Evolutionary conservation across 2,797 vertebrate species (phyloP), one percentile per base, ranked within the genome.

Genomic region (Anguilla obscura): DNA sequence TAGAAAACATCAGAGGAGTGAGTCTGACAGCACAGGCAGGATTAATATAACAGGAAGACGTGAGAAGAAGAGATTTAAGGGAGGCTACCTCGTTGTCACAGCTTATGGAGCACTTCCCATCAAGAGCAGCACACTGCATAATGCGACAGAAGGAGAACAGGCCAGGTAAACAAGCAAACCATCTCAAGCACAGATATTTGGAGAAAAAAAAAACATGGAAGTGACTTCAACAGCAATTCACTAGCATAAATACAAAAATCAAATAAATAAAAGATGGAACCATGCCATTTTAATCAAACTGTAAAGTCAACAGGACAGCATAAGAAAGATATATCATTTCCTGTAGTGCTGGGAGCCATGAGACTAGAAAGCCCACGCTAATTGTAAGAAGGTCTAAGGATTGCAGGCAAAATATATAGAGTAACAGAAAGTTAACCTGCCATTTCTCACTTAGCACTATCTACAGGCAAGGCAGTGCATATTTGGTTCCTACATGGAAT

Each of bases 91-190:
- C 98, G 54, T 99, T 97, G 48, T 99, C 98, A 86, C 98, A 99
- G 94, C 97, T 99, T 93, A 98, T 98, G 88, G 98, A 97, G 93
- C 98, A 99, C 90, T 96, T 98, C 24, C 98, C 98, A 91, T 99
- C 98, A 0, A 99, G 95, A 6, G 98, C 96, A 1, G 98, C 96
- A 91, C 98, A 99, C 98, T 99, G 92, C 1, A 93, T 66, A 40
- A 12, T 80, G 24, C 50, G 71, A 74, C 89, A 71, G 52, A 60
- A 27, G 79, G 27, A 71, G 8, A 84, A 21, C 21, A 16, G 58
- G n/a, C 24, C 54, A 84, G 45, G 40, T 80, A 86, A 71, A 63
- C 66, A 86, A 74, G 40, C 40, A 86, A 52, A 48, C 71, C 21
- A 1, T 86, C 30, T 84, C 50, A 80, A 58, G 45, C 18, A 18